Conservation (phyloP, 2,888 invertebrate genomes). For the Alentia gelatinosa region DNA sequence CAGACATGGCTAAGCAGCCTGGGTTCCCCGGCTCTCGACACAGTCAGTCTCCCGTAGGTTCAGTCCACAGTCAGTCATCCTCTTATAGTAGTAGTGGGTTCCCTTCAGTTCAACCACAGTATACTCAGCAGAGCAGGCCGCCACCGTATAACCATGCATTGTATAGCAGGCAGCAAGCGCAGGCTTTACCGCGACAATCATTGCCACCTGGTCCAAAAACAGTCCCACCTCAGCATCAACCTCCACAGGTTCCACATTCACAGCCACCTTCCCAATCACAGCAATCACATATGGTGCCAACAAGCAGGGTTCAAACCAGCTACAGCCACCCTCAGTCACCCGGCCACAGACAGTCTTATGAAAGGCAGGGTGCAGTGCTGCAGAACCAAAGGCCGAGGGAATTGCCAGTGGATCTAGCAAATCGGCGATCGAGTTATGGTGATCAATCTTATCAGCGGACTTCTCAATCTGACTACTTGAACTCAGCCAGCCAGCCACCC, state of each 20-base stretch:
- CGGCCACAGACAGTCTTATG: not conserved
- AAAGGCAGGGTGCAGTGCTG: not conserved
- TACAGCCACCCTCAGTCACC: not conserved
- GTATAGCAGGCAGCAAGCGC: constrained; percentile 14
- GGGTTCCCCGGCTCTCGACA: constrained; percentile 10
- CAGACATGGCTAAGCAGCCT: constrained; percentile 24
- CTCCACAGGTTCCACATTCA: not conserved
- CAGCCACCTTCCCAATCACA: not conserved
- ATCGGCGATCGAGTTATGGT: not conserved
- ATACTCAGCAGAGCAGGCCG: not conserved
- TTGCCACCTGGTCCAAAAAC: not conserved
- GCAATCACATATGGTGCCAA: not conserved
- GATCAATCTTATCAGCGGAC: not conserved
- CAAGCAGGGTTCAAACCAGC: not conserved
- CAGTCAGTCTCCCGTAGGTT: constrained; percentile 27
- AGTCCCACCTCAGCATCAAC: not conserved
- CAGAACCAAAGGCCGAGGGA: not conserved
- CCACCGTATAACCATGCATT: constrained; percentile 40
- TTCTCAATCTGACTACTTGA: not conserved
- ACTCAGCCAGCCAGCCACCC: not conserved
- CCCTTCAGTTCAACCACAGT: constrained; percentile 14
- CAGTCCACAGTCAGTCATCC: constrained; percentile 33
- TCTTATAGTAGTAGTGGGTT: constrained; percentile 26
- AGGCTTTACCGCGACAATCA: constrained; percentile 6
- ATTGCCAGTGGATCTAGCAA: not conserved